These are phyloP conservation scores for Choristoneura fumiferana DNA, from an alignment of 1,140 invertebrate species.

Conservation along the genomic window DNA sequence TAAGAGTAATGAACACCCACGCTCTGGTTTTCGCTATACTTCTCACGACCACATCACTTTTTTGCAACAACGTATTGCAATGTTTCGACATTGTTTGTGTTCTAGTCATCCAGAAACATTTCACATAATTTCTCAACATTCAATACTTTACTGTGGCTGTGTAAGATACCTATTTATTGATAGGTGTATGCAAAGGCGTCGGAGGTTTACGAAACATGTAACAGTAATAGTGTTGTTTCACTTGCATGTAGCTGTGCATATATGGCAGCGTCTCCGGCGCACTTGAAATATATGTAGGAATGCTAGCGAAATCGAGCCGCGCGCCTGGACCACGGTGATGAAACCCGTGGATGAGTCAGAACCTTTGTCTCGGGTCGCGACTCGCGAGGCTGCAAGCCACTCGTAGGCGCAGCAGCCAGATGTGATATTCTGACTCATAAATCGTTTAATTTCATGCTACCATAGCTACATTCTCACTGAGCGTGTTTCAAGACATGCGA, in stretches of 20 bases:
- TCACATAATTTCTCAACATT: conserved; percentile 51
- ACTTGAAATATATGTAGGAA: conserved; percentile 16
- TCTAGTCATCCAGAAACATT: conserved; percentile 44
- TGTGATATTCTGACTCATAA: conserved; percentile 53
- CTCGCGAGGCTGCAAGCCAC: conserved; percentile 21
- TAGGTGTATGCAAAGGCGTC: conserved; percentile 46
- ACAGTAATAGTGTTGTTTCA: conserved; percentile 23
- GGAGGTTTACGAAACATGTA: conserved; percentile 33
- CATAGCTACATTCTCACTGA: conserved; percentile 30
- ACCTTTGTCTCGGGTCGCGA: conserved; percentile 34
- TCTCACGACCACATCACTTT: conserved; percentile 54
- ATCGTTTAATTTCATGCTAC: conserved; percentile 34
- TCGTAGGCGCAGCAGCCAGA: conserved; percentile 45
- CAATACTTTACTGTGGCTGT: conserved; percentile 26
- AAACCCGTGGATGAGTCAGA: conserved; percentile 60
- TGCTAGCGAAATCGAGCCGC: conserved; percentile 12
- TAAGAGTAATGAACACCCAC: conserved; percentile 61
- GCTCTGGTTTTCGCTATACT: conserved; percentile 58
- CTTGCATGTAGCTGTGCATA: not conserved
- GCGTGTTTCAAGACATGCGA: not conserved
- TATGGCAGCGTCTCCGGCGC: conserved; percentile 6
- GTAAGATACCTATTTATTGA: conserved; percentile 28
- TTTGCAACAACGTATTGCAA: conserved; percentile 44
- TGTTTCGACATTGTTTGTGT: conserved; percentile 43
- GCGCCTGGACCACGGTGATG: conserved; percentile 40